Evolutionary conservation across 2,888 invertebrate species (phyloP).

Genomic region (Pseudolycoriella hygida): DNA sequence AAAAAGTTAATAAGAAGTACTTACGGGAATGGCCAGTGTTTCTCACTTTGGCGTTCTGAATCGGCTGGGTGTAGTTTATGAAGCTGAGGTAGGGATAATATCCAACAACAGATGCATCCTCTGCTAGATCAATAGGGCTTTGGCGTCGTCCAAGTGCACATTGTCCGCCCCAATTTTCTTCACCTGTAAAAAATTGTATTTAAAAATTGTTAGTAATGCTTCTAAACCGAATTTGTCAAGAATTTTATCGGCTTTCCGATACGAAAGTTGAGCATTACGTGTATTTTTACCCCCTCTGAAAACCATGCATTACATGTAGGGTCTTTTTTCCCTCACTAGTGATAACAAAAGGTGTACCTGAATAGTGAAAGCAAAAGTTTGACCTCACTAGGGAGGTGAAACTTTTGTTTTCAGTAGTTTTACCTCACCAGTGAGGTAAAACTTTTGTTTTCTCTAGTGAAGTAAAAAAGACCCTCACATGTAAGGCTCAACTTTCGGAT

Average conservation of each 20-base stretch:
- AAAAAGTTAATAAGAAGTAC: too few relatives aligned
- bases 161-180: slow-evolving; percentile 40
- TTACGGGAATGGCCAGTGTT: slow-evolving; percentile 28
- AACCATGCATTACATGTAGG: too few relatives aligned
- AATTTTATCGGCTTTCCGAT: background rate
- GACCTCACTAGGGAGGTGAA: too few relatives aligned
- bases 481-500: too few relatives aligned
- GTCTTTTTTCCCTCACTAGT: too few relatives aligned
- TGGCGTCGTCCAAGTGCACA: slow-evolving; percentile 45
- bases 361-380: too few relatives aligned
- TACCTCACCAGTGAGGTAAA: too few relatives aligned
- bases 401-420: too few relatives aligned
- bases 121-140: slow-evolving; percentile 59
- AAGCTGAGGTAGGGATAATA: slow-evolving; percentile 19
- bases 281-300: too few relatives aligned
- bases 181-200: slow-evolving; percentile 5
- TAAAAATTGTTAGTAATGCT: background rate
- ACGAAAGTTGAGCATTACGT: too few relatives aligned
- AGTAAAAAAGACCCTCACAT: too few relatives aligned
- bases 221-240: background rate
- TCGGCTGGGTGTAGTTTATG: slow-evolving; percentile 19
- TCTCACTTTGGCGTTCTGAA: slow-evolving; percentile 17
- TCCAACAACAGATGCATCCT: slow-evolving; percentile 33
- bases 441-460: too few relatives aligned
- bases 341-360: background rate